Evolutionary conservation across 2,797 vertebrate species (phyloP).

Genomic region (Mus minutoides): DNA sequence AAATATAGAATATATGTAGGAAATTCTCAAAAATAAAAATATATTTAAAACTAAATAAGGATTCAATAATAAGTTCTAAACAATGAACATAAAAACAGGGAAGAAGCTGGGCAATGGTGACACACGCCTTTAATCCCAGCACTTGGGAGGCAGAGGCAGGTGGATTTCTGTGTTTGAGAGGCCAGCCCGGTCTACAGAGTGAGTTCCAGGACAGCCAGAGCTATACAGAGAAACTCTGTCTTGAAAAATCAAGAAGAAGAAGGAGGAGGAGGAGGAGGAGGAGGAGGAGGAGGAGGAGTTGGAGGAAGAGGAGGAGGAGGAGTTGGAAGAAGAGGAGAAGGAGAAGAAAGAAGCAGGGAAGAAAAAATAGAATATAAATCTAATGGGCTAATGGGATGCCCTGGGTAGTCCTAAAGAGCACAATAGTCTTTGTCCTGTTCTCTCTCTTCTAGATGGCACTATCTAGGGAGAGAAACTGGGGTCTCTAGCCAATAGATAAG

Average conservation of each 20-base stretch:
- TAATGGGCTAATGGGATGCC: not conserved
- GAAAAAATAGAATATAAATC: not conserved
- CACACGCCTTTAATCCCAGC: too few species aligned
- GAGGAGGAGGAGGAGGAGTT: too few species aligned
- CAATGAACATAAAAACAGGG: not conserved
- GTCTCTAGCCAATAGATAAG: not conserved
- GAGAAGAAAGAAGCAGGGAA: not conserved
- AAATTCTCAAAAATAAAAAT: not conserved
- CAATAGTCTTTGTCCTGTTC: not conserved
- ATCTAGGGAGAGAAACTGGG: not conserved
- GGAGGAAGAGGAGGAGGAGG: too few species aligned
- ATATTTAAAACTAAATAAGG: not conserved
- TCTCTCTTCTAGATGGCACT: not conserved
- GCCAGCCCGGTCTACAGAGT: too few species aligned
- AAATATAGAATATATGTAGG: not conserved
- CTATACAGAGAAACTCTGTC: too few species aligned
- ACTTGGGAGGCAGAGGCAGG: too few species aligned
- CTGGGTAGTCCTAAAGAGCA: not conserved
- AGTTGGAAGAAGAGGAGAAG: too few species aligned
- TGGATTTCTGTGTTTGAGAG: too few species aligned
- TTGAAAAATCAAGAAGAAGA: too few species aligned
- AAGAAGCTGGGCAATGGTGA: not conserved
- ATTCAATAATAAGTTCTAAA: not conserved
- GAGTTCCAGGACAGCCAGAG: too few species aligned
- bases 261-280: too few species aligned